Percentiles rank a stretch among this genome's conserved stretches.
phyloP scores from a whole-genome alignment of 2,113 vertebrate species.

The Apteryx owenii region DNA sequence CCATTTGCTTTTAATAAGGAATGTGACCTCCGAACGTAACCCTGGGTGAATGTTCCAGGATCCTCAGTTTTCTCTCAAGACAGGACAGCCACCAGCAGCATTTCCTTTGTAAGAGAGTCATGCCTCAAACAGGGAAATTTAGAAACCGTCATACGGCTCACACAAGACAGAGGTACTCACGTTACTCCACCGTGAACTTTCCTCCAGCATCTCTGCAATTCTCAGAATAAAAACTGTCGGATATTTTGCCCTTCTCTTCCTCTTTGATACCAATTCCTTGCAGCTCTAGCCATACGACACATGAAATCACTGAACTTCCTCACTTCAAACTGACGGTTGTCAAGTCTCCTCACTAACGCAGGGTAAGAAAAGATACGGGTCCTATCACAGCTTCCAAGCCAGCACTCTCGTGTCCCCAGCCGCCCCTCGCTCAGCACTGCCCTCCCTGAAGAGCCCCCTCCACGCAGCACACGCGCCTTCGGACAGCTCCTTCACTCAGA shows the following conservation, averaged over 20 bases:
- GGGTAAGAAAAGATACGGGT: rapidly evolving
- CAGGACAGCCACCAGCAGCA: not conserved
- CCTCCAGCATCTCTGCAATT: not conserved
- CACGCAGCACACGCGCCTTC: rapidly evolving
- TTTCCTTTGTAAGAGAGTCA: rapidly evolving
- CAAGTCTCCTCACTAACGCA: not conserved
- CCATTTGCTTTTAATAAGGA: not conserved
- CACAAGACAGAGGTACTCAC: not conserved
- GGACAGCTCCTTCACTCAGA: not conserved
- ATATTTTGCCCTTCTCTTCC: not conserved
- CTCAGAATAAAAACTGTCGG: not conserved
- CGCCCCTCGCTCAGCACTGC: rapidly evolving
- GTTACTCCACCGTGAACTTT: not conserved
- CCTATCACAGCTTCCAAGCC: not conserved
- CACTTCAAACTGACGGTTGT: rapidly evolving
- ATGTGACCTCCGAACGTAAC: rapidly evolving
- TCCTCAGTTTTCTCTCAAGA: too few relatives aligned
- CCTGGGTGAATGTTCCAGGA: rapidly evolving
- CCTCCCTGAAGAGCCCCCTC: not conserved
- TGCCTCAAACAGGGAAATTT: rapidly evolving
- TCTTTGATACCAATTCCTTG: not conserved
- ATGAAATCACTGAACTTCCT: rapidly evolving
- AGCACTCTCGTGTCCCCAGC: not conserved
- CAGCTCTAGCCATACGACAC: not conserved
- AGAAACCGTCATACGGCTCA: rapidly evolving